These are phyloP conservation scores for Drosophila cardini DNA, from an alignment of 1,140 invertebrate genomes.

Conservation along the genomic window DNA sequence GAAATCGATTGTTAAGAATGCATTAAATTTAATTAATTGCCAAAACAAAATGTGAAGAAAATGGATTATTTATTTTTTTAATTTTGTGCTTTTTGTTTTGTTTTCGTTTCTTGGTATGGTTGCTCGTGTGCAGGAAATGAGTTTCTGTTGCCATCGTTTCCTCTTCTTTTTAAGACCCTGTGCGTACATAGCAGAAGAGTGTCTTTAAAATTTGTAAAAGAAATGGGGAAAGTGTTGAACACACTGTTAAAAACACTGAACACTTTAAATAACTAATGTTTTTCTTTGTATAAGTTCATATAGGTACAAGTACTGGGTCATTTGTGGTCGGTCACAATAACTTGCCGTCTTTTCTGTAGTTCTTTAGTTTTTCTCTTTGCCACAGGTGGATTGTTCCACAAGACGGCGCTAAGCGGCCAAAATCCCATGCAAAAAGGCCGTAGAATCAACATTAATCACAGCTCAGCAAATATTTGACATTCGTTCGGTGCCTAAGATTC, in stretches of 20 bases:
- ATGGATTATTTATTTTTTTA: conserved; percentile 5
- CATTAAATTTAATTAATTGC: conserved; percentile 78
- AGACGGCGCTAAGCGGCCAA: conserved; percentile 44
- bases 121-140: conserved; percentile 51
- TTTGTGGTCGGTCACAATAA: too few species aligned
- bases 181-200: too few species aligned
- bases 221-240: too few species aligned
- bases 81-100: neutral
- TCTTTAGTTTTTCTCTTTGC: conserved; percentile 12
- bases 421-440: conserved; percentile 62
- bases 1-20: conserved; percentile 66
- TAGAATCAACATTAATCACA: conserved; percentile 82
- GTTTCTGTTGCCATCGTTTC: conserved; percentile 41
- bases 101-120: neutral
- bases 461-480: conserved; percentile 82
- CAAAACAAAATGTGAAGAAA: conserved; percentile 48
- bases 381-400: conserved; percentile 61
- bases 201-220: too few species aligned
- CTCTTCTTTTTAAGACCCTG: conserved; percentile 16
- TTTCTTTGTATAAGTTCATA: too few species aligned
- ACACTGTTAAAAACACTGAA: too few species aligned
- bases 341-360: neutral
- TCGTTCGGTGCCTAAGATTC: conserved; percentile 53
- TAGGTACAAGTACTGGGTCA: too few species aligned
- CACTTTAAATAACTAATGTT: too few species aligned